These are phyloP conservation scores for Salmo trutta DNA, from an alignment of 2,797 vertebrate genomes.

Conservation along the genomic window DNA sequence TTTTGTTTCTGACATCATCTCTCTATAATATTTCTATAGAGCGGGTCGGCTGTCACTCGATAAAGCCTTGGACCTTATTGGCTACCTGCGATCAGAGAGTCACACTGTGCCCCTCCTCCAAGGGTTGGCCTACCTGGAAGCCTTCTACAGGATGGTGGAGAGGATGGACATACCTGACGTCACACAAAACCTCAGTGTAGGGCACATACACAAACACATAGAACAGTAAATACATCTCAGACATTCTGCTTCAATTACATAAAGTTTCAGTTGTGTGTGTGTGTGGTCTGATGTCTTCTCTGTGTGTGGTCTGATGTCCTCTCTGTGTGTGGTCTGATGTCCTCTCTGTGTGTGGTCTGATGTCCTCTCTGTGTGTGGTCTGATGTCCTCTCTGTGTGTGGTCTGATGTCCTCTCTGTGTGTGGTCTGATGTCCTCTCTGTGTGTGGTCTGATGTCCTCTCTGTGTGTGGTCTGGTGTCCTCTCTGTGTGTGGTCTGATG, in stretches of 20 bases:
- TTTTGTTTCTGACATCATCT: no score
- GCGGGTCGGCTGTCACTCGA: constrained; percentile 79
- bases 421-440: no score
- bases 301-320: no score
- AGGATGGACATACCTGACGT: constrained; percentile 69
- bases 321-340: neutral
- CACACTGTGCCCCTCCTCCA: constrained; percentile 73
- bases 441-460: no score
- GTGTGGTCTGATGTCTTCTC: no score
- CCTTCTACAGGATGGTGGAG: constrained; percentile 70
- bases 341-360: no score
- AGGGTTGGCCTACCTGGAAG: constrained; percentile 72
- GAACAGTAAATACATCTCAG: neutral
- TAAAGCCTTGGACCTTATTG: constrained; percentile 78
- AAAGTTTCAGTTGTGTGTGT: neutral
- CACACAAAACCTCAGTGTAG: constrained; percentile 71
- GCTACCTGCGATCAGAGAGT: constrained; percentile 69
- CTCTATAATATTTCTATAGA: constrained; percentile 54
- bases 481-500: no score
- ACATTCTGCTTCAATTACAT: neutral
- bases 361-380: no score
- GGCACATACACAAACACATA: constrained; percentile 9
- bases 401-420: no score
- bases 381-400: no score
- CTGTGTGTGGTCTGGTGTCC: no score